phyloP scores from a whole-genome alignment of 2,797 vertebrate genomes.

The Rhabdophis nuchalis region DNA sequence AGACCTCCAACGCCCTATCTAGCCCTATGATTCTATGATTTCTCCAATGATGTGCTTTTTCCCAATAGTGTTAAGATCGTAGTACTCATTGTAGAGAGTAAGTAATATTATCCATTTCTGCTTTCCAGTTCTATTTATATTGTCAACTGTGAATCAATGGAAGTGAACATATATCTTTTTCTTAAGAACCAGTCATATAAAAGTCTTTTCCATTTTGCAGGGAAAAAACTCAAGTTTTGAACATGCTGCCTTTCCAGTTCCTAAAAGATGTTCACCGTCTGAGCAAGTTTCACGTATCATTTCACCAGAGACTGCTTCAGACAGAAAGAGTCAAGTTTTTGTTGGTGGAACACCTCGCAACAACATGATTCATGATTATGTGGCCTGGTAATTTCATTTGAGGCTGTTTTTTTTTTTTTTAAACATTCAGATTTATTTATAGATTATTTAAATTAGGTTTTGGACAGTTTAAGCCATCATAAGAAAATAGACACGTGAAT shows the following conservation, averaged over 20 bases:
- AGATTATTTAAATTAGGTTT: background rate
- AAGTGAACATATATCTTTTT: background rate
- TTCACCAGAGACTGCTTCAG: conserved; percentile 63
- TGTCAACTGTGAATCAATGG: background rate
- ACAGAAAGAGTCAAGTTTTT: conserved; percentile 63
- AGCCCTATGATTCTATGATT: background rate
- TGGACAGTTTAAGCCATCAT: background rate
- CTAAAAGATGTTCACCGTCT: conserved; percentile 66
- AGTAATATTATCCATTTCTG: background rate
- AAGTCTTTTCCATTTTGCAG: conserved; percentile 56
- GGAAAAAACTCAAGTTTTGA: conserved; percentile 70
- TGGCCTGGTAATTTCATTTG: conserved; percentile 69
- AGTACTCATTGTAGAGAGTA: background rate
- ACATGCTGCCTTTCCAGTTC: conserved; percentile 55
- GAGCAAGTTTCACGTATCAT: conserved; percentile 62
- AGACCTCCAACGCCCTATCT: background rate
- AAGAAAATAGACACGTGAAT: background rate
- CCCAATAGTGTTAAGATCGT: background rate
- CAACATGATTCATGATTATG: conserved; percentile 63
- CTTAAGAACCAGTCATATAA: background rate
- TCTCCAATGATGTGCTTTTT: background rate
- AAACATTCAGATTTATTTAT: background rate
- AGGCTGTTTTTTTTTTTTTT: background rate
- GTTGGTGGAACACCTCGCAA: conserved; percentile 79
- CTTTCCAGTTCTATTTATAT: background rate